Percentiles rank a stretch among this genome's conserved stretches.
phyloP scores from a whole-genome alignment of 92 coral and sea anemone genomes.

The Palythoa grandiflora region DNA sequence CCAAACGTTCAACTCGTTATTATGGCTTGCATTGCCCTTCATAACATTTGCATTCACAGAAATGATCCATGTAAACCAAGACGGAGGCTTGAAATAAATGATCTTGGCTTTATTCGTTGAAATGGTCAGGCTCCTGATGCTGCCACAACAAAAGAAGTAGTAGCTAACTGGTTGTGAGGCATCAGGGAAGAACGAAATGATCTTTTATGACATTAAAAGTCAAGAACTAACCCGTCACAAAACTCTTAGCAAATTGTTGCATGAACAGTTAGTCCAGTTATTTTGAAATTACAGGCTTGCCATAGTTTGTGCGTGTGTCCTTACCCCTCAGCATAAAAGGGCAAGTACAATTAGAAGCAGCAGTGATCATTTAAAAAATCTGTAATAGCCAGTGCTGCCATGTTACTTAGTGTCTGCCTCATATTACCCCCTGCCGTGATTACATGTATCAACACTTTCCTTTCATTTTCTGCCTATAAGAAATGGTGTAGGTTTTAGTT shows the following conservation, averaged over 20 bases:
- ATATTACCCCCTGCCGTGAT: slow-evolving; percentile 1
- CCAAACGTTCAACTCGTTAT: slow-evolving; percentile 31
- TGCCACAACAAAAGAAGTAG: slow-evolving; percentile 24
- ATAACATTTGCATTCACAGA: slow-evolving; percentile 57
- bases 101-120: slow-evolving; percentile 41
- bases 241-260: background rate
- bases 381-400: background rate
- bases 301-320: slow-evolving; percentile 5
- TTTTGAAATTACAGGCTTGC: slow-evolving; percentile 11
- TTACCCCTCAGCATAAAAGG: slow-evolving; percentile 2
- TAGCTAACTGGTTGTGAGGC: slow-evolving; percentile 50
- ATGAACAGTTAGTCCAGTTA: slow-evolving; percentile 2
- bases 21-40: slow-evolving; percentile 59
- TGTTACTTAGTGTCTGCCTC: slow-evolving; percentile 7
- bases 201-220: no score
- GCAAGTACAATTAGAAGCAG: background rate
- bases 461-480: background rate
- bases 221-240: background rate
- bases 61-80: slow-evolving; percentile 61
- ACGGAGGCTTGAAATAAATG: slow-evolving; percentile 57
- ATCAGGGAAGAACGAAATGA: slow-evolving; percentile 27
- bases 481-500: no score
- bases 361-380: background rate
- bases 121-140: slow-evolving; percentile 37
- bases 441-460: background rate